A percentile compares a stretch with the other conserved stretches of the same genome.
These are phyloP conservation scores for Clarias laeviceps DNA, from an alignment of 2,797 vertebrate species.

Conservation along the genomic window DNA sequence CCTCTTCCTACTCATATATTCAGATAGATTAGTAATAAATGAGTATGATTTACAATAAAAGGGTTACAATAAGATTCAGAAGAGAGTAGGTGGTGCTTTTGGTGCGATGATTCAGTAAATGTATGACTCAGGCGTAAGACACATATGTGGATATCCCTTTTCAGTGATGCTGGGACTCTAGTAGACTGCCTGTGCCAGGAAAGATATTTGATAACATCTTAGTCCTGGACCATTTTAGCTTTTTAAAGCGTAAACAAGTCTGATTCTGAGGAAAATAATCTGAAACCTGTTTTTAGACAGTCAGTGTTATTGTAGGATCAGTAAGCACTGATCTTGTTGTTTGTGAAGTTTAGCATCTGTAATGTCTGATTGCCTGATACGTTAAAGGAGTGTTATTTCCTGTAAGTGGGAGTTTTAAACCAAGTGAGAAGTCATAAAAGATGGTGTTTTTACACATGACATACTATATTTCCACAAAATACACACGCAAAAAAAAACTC, in stretches of 20 bases:
- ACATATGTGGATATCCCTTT: constrained; percentile 12
- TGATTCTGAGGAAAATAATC: neutral
- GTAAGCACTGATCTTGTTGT: neutral
- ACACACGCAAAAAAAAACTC: neutral
- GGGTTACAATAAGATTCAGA: constrained; percentile 1
- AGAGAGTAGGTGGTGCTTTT: neutral
- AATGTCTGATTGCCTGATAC: neutral
- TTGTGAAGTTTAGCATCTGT: neutral
- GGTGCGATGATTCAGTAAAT: constrained; percentile 21
- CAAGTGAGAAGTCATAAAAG: neutral
- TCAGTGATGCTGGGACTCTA: neutral
- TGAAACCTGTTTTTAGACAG: neutral
- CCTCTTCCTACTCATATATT: constrained; percentile 12
- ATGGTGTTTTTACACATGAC: neutral
- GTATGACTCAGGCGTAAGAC: constrained; percentile 35
- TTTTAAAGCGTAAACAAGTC: neutral
- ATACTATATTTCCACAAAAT: neutral
- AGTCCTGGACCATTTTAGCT: neutral
- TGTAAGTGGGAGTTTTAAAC: constrained; percentile 4
- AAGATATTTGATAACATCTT: constrained; percentile 30
- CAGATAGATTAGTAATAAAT: constrained; percentile 23
- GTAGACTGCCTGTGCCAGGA: constrained; percentile 8
- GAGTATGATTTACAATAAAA: constrained; percentile 14
- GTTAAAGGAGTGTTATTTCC: constrained; percentile 8
- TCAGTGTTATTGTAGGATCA: neutral